Evolutionary conservation across 1,140 invertebrate genomes (phyloP).

Genomic region (Philopotamus ludificatus): DNA sequence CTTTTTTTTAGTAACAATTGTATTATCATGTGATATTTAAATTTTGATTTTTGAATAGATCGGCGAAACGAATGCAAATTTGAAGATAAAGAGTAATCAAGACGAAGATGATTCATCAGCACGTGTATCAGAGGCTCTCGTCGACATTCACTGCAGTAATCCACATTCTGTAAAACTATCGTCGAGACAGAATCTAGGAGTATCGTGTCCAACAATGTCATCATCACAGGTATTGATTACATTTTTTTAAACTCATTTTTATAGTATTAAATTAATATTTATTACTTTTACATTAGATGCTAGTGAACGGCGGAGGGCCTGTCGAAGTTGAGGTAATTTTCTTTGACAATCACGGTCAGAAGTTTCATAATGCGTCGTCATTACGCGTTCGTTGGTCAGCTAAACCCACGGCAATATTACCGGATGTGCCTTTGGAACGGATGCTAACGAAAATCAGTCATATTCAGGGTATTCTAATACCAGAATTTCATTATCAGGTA

Average conservation of each 20-base stretch:
- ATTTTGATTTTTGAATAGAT: constrained; percentile 12
- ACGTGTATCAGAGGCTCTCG: not conserved
- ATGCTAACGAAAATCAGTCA: constrained; percentile 3
- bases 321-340: constrained; percentile 25
- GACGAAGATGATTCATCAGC: not conserved
- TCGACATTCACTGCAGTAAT: constrained; percentile 22
- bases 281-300: not conserved
- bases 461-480: not conserved
- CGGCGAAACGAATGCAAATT: constrained; percentile 26
- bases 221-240: constrained; percentile 32
- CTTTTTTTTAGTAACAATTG: too few relatives aligned
- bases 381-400: constrained; percentile 19
- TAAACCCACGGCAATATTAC: constrained; percentile 5
- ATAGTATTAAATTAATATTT: not conserved
- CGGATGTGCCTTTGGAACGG: constrained; percentile 6
- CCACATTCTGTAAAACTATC: constrained; percentile 24
- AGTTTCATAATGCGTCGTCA: constrained; percentile 35
- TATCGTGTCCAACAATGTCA: constrained; percentile 10
- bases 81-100: constrained; percentile 24
- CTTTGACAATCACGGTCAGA: constrained; percentile 16
- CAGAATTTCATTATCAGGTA: too few relatives aligned
- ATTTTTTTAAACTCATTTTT: not conserved
- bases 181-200: constrained; percentile 2
- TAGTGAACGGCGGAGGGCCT: constrained; percentile 21
- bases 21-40: not conserved